Evolutionary conservation across 2,113 vertebrate genomes (phyloP).

Genomic region (Macroglossus sobrinus): DNA sequence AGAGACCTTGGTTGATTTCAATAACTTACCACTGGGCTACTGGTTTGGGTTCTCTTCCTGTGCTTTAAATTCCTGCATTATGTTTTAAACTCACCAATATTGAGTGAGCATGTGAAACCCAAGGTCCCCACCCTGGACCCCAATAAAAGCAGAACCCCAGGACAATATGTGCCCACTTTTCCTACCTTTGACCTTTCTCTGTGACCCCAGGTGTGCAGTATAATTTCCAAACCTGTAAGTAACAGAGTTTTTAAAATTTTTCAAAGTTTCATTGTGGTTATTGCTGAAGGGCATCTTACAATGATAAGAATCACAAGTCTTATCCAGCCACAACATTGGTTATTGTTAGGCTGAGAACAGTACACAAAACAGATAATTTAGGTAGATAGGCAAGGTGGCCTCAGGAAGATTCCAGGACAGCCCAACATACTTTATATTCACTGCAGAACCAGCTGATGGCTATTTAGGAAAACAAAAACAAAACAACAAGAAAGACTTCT

Average conservation of each 20-base stretch:
- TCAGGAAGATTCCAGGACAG: background rate
- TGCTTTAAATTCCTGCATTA: background rate
- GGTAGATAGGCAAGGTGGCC: fast-evolving
- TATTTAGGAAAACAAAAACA: background rate
- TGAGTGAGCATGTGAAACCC: background rate
- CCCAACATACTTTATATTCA: background rate
- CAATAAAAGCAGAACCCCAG: background rate
- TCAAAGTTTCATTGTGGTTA: background rate
- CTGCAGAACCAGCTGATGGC: background rate
- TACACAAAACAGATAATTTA: constrained; percentile 76
- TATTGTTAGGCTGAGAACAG: background rate
- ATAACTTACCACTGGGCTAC: background rate
- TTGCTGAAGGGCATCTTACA: background rate
- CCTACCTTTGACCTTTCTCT: background rate
- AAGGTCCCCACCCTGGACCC: background rate
- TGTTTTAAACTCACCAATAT: background rate
- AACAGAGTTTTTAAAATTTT: background rate
- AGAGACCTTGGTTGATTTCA: background rate
- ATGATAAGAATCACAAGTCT: background rate
- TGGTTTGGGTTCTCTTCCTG: background rate
- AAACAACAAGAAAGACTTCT: background rate
- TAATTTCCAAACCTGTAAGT: background rate
- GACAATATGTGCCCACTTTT: background rate
- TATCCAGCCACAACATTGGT: background rate
- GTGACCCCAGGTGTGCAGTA: background rate